Percentiles rank a stretch among this genome's conserved stretches.
Conservation (phyloP, 2,113 vertebrate species). For the Leucopternis melanops region DNA sequence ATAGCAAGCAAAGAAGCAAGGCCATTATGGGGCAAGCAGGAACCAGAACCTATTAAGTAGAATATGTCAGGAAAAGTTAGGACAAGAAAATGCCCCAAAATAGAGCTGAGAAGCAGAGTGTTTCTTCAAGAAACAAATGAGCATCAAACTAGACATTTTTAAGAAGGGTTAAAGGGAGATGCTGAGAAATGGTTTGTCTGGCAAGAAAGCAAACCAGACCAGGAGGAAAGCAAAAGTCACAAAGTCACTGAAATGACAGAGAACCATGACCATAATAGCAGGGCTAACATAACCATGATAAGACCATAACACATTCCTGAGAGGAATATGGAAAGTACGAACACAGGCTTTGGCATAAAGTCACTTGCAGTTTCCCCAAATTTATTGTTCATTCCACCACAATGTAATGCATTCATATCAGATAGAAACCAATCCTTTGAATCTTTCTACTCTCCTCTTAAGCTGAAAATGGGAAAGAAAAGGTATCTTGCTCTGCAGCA, state of each 20-base stretch:
- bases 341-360: neutral
- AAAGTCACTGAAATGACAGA: neutral
- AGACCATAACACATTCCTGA: neutral
- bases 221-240: neutral
- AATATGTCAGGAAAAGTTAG: neutral
- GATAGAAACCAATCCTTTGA: neutral
- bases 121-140: neutral
- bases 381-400: neutral
- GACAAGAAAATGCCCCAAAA: neutral
- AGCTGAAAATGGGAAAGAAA: neutral
- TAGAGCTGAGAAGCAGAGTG: neutral
- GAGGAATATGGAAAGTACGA: neutral
- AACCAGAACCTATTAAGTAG: neutral
- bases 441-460: neutral
- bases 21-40: neutral
- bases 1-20: neutral
- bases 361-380: neutral
- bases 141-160: neutral
- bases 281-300: accelerated
- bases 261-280: neutral
- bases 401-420: neutral
- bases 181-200: neutral
- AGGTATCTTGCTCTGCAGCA: neutral
- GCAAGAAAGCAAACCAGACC: neutral
- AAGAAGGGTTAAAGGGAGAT: neutral